phyloP scores from a whole-genome alignment of 2,113 vertebrate species.

The Cyprinus carpio region DNA sequence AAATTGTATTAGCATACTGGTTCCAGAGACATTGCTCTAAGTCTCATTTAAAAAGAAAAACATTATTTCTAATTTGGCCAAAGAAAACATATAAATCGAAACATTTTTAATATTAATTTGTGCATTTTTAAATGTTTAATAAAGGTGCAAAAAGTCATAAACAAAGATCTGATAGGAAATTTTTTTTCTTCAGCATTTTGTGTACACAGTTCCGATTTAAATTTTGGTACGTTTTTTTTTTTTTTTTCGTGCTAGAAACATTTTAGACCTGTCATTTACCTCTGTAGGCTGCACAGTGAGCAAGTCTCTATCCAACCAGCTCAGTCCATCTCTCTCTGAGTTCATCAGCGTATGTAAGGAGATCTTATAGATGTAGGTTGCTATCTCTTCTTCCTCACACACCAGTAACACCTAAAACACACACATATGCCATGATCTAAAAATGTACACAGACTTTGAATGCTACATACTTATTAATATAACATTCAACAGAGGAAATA shows the following conservation, averaged over 20 bases:
- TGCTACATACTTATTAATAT: background rate
- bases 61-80: background rate
- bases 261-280: conserved; percentile 69
- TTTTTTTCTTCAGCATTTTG: background rate
- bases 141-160: background rate
- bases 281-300: conserved; percentile 81
- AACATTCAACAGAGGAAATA: background rate
- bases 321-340: conserved; percentile 71
- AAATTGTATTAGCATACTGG: too few species aligned
- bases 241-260: background rate
- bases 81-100: background rate
- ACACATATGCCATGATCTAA: background rate
- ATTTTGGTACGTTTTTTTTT: background rate
- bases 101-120: background rate
- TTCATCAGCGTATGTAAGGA: conserved; percentile 79
- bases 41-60: background rate
- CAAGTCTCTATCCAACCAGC: conserved; percentile 87
- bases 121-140: background rate
- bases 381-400: conserved; percentile 78
- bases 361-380: conserved; percentile 81
- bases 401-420: conserved; percentile 79
- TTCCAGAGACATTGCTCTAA: too few species aligned
- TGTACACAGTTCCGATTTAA: background rate
- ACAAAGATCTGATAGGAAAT: background rate
- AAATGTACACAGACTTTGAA: background rate